Evolutionary conservation across 2,797 vertebrate species (phyloP), one percentile per base, ranked within the genome.

Genomic region (Neosilurus mollespiculum): DNA sequence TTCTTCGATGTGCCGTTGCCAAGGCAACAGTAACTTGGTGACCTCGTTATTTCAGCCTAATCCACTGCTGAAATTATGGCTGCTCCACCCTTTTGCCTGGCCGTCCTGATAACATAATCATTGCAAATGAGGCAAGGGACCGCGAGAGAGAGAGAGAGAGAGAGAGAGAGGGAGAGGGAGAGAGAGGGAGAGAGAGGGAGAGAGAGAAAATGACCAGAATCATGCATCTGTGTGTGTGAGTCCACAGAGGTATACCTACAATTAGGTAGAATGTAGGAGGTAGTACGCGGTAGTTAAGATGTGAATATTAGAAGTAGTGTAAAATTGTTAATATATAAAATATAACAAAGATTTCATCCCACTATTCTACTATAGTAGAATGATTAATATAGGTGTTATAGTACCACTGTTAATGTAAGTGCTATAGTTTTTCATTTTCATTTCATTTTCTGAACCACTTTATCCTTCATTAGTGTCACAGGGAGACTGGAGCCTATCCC

Each of bases 21-120:
- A 97, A 97, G 95, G 96, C 95, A 98, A 98, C 98, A 95, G 96
- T 96, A 98, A 97, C 97, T 98, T 97, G 96, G 97, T 98, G 97
- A 98, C 96, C 97, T 98, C 97, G 96, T 99, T 99, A 99, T 98
- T 99, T 97, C 96, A 97, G 96, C 96, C 96, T 98, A 99, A 98
- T 99, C 97, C 96, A 94, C 95, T 92, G 93, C 97, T 97, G 96
- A 97, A 99, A 99, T 98, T 98, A 98, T 96, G 96, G 96, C 96
- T 95, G 97, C 97, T 96, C 97, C 97, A 96, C 97, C 97, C 97
- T 97, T 98, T 98, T 98, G 96, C 97, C 97, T 98, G 97, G 96
- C 96, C 96, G 94, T 95, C 94, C 96, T 96, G 97, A 98, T 99
- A 98, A 97, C 96, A 97, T 96, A 98, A 98, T 98, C 96, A 97